phyloP scores from a whole-genome alignment of 53 echinoderm and acorn worm species.

The Temnopleurus reevesii region DNA sequence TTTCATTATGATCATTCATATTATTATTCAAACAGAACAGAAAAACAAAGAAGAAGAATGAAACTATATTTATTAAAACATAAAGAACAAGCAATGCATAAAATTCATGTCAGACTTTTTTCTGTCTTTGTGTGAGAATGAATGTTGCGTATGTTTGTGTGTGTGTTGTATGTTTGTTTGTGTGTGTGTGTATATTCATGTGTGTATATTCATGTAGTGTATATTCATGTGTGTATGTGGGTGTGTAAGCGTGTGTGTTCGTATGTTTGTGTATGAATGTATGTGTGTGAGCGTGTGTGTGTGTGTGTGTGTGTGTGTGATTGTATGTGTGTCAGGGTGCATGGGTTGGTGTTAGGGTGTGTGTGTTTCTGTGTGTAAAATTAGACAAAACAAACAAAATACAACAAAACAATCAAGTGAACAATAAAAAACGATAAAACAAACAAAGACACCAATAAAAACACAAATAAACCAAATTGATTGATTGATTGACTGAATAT shows the following conservation, averaged over 20 bases:
- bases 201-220: too few species aligned
- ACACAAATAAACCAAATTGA: background rate
- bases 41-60: background rate
- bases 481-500: too few species aligned
- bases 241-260: constrained; percentile 1
- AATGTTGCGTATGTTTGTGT: too few species aligned
- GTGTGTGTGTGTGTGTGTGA: background rate
- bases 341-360: background rate
- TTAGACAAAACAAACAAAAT: background rate
- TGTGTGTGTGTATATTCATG: too few species aligned
- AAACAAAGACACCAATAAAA: background rate
- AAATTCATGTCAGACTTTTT: too few species aligned
- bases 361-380: background rate
- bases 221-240: background rate
- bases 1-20: too few species aligned
- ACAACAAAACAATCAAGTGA: background rate
- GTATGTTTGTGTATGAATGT: background rate
- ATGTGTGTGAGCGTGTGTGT: background rate
- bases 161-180: too few species aligned
- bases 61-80: too few species aligned
- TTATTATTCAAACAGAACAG: background rate
- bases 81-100: too few species aligned
- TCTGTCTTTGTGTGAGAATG: too few species aligned
- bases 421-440: background rate
- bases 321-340: background rate